These are phyloP conservation scores for Cryptoprocta ferox DNA, from an alignment of 2,797 vertebrate genomes.

Conservation along the genomic window DNA sequence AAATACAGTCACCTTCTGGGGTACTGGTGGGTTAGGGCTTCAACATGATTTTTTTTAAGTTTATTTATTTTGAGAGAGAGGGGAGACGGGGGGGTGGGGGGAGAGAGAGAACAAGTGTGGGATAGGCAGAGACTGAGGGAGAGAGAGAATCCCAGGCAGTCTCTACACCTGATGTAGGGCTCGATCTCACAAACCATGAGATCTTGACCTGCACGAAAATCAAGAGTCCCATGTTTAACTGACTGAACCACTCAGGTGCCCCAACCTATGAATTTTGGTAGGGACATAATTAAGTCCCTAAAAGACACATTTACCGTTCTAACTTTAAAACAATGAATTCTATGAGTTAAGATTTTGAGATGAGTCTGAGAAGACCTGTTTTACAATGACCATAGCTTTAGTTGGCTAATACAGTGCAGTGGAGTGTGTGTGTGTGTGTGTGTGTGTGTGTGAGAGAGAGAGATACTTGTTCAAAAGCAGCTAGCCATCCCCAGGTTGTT, in stretches of 20 bases:
- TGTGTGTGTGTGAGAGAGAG: not conserved
- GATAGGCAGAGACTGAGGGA: no score
- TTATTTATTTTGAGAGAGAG: no score
- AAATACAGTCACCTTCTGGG: constrained; percentile 1
- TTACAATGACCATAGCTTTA: not conserved
- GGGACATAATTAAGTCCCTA: not conserved
- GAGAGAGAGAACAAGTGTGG: no score
- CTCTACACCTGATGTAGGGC: no score
- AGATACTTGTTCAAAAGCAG: not conserved
- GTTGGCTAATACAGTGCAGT: not conserved
- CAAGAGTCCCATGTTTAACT: no score
- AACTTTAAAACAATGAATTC: not conserved
- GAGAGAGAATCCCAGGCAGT: no score
- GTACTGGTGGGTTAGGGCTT: not conserved
- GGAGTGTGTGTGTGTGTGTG: not conserved
- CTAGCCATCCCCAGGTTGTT: not conserved
- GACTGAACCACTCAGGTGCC: no score
- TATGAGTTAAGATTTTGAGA: not conserved
- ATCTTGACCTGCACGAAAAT: no score
- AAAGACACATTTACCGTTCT: constrained; percentile 8
- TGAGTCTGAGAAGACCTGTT: not conserved
- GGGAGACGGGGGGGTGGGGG: no score
- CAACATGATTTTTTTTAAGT: not conserved
- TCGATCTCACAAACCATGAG: no score
- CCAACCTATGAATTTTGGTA: not conserved